Evolutionary conservation across 1,140 invertebrate species (phyloP).

Genomic region (Calliphora vicina): DNA sequence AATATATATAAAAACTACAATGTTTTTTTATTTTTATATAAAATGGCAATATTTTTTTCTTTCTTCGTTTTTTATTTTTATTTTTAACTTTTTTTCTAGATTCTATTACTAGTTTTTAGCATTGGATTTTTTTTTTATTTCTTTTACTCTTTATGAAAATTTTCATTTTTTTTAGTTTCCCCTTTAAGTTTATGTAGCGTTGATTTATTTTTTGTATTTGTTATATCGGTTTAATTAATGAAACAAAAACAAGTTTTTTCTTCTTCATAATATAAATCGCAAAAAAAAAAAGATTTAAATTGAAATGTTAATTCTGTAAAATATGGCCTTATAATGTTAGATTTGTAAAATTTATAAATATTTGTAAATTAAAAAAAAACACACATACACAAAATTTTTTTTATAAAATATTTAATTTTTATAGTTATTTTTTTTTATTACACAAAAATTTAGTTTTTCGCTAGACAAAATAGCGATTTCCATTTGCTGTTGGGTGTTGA

Average conservation of each 20-base stretch:
- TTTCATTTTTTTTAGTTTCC: conserved; percentile 13
- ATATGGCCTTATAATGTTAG: conserved; percentile 42
- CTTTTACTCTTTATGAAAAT: not conserved
- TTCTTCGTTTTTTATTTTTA: not conserved
- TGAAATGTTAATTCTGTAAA: conserved; percentile 32
- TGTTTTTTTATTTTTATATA: conserved; percentile 1
- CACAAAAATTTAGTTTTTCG: not conserved
- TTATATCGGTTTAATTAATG: conserved; percentile 19
- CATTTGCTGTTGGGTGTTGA: too few species aligned
- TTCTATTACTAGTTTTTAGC: not conserved
- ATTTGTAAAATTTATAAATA: conserved; percentile 37
- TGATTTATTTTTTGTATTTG: conserved; percentile 16
- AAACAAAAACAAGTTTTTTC: conserved; percentile 3
- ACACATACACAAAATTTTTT: not conserved
- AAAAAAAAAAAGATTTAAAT: not conserved
- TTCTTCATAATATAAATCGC: not conserved
- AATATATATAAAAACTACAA: not conserved
- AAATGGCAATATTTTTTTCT: conserved; percentile 22
- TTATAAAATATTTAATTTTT: conserved; percentile 17
- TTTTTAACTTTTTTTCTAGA: conserved; percentile 2
- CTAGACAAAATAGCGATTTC: not conserved
- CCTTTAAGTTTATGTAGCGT: conserved; percentile 6
- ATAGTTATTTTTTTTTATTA: conserved; percentile 9
- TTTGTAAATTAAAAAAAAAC: conserved; percentile 28
- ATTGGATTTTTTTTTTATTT: not conserved